Conservation (phyloP, 1,140 invertebrate genomes). For the Cardiocondyla obscurior region DNA sequence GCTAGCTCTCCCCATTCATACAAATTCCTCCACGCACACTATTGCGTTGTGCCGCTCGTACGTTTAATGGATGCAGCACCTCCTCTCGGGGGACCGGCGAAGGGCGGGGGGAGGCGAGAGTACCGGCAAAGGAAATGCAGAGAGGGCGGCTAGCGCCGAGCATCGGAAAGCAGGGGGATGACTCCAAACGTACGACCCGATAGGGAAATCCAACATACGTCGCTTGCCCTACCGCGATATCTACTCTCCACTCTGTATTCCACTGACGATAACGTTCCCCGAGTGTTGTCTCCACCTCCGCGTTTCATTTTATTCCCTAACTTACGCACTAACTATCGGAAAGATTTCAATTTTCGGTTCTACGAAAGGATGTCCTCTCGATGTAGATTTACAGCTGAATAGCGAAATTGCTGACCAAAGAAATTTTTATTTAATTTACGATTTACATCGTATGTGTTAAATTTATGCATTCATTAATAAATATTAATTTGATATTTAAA, state of each 20-base stretch:
- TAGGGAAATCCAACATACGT: slow-evolving; percentile 81
- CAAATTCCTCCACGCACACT: slow-evolving; percentile 74
- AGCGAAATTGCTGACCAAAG: not conserved
- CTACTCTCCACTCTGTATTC: slow-evolving; percentile 50
- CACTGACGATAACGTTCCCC: slow-evolving; percentile 65
- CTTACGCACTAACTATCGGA: slow-evolving; percentile 54
- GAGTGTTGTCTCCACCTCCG: slow-evolving; percentile 57
- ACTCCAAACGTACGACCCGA: slow-evolving; percentile 81
- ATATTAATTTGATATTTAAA: too few species aligned
- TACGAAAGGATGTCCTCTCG: not conserved
- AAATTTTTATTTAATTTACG: too few species aligned
- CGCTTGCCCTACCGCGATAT: slow-evolving; percentile 57
- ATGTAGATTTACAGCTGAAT: not conserved
- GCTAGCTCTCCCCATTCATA: slow-evolving; percentile 79
- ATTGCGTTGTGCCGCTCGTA: slow-evolving; percentile 52
- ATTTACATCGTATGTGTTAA: too few species aligned
- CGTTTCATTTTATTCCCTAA: slow-evolving; percentile 48
- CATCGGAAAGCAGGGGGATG: slow-evolving; percentile 71
- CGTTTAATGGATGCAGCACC: slow-evolving; percentile 78
- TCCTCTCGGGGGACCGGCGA: slow-evolving; percentile 68
- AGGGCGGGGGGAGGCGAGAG: slow-evolving; percentile 30
- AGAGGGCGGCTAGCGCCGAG: slow-evolving; percentile 58
- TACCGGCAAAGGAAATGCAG: slow-evolving; percentile 54
- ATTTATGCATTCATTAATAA: too few species aligned
- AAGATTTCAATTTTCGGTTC: slow-evolving; percentile 42